Conservation (phyloP, 2,113 vertebrate genomes). For the Pantherophis guttatus region DNA sequence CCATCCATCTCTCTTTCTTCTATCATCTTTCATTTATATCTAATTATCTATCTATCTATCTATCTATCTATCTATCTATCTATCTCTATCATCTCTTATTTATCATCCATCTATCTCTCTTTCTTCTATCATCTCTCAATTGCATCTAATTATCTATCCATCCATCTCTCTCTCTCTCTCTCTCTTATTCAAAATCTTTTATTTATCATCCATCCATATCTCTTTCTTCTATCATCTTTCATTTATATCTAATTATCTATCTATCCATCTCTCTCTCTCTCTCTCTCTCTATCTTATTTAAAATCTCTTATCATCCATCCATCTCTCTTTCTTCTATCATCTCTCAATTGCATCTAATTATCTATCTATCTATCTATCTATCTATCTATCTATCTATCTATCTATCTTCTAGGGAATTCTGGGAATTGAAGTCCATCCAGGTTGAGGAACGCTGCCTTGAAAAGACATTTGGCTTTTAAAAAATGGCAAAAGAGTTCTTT, state of each 20-base stretch:
- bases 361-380: neutral
- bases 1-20: no score
- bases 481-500: neutral
- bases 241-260: neutral
- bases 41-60: neutral
- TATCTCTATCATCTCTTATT: neutral
- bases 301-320: no score
- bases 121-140: no score
- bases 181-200: no score
- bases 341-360: neutral
- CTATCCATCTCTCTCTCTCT: neutral
- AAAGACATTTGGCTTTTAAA: neutral
- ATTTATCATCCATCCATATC: no score
- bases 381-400: no score
- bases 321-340: no score
- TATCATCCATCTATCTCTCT: no score
- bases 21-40: neutral
- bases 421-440: neutral
- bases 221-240: no score
- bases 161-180: neutral
- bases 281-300: no score
- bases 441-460: neutral
- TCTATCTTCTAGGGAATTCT: neutral
- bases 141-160: neutral
- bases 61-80: neutral